Percentiles rank a stretch among this genome's conserved stretches.
phyloP scores from a whole-genome alignment of 2,113 vertebrate genomes.

The Chaenocephalus aceratus region DNA sequence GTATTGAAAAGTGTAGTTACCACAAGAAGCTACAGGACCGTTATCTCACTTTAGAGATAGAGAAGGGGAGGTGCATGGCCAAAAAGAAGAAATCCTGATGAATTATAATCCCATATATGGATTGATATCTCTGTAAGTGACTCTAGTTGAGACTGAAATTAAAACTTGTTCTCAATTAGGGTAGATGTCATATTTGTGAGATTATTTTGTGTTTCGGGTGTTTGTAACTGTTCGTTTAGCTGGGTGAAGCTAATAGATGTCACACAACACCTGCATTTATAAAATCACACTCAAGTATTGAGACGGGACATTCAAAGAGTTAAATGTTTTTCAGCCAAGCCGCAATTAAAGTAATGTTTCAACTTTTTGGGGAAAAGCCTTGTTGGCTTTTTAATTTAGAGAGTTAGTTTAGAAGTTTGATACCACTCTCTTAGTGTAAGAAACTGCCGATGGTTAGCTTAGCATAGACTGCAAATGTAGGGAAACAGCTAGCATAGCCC shows the following conservation, averaged over 20 bases:
- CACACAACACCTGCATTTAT: constrained; percentile 53
- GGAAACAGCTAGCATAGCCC: background rate
- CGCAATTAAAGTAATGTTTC: constrained; percentile 15
- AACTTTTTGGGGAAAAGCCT: background rate
- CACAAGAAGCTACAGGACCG: background rate
- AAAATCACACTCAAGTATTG: constrained; percentile 64
- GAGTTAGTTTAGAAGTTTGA: background rate
- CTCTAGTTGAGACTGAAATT: constrained; percentile 15
- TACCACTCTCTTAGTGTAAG: background rate
- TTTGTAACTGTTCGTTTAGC: constrained; percentile 55
- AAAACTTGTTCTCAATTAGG: constrained; percentile 38
- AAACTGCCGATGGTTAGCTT: background rate
- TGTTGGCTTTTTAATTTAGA: background rate
- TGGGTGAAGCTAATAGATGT: constrained; percentile 50
- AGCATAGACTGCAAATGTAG: background rate
- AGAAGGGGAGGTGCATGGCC: background rate
- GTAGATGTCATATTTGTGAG: constrained; percentile 42
- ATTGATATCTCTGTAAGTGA: constrained; percentile 13
- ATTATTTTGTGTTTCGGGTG: constrained; percentile 61
- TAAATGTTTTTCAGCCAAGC: constrained; percentile 8
- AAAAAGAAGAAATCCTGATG: constrained; percentile 14
- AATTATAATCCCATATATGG: constrained; percentile 1
- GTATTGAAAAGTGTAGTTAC: constrained; percentile 25
- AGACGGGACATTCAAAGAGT: constrained; percentile 38
- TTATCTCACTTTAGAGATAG: background rate